These are phyloP conservation scores for Molorchus minor DNA, from an alignment of 2,888 invertebrate species.

Conservation along the genomic window DNA sequence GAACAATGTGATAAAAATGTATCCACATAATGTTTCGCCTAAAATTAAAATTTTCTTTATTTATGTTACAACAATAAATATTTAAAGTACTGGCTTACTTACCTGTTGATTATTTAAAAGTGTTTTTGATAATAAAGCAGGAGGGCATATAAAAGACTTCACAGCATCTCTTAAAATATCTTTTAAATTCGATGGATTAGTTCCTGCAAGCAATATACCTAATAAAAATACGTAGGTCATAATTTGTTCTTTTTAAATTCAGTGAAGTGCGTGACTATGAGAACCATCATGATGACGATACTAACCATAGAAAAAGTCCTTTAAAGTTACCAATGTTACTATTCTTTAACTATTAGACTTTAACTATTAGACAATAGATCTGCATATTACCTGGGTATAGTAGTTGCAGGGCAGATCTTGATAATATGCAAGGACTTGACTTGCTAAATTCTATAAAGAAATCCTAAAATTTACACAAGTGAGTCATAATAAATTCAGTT, in stretches of 20 bases:
- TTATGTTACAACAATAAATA: too few relatives aligned
- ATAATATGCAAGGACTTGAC: conserved; percentile 87
- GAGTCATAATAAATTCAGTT: conserved; percentile 2
- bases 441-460: conserved; percentile 94
- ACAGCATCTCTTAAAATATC: conserved; percentile 89
- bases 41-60: conserved; percentile 35
- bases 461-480: conserved; percentile 69
- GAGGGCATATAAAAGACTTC: conserved; percentile 88
- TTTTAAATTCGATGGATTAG: conserved; percentile 67
- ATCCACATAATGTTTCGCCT: conserved; percentile 88
- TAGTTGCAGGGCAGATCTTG: conserved; percentile 88
- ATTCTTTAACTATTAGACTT: too few relatives aligned
- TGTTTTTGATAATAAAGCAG: conserved; percentile 81
- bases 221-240: too few relatives aligned
- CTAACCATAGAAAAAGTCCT: too few relatives aligned
- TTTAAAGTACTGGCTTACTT: conserved; percentile 20
- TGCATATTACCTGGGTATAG: conserved; percentile 70
- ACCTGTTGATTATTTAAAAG: conserved; percentile 73
- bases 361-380: too few relatives aligned
- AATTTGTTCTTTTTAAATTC: too few relatives aligned
- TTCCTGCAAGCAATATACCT: conserved; percentile 56
- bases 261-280: too few relatives aligned
- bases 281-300: too few relatives aligned
- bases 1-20: conserved; percentile 88
- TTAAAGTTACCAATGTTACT: too few relatives aligned